These are phyloP conservation scores for Brachypalpus laphriformis DNA, from an alignment of 2,888 invertebrate species.

Conservation along the genomic window DNA sequence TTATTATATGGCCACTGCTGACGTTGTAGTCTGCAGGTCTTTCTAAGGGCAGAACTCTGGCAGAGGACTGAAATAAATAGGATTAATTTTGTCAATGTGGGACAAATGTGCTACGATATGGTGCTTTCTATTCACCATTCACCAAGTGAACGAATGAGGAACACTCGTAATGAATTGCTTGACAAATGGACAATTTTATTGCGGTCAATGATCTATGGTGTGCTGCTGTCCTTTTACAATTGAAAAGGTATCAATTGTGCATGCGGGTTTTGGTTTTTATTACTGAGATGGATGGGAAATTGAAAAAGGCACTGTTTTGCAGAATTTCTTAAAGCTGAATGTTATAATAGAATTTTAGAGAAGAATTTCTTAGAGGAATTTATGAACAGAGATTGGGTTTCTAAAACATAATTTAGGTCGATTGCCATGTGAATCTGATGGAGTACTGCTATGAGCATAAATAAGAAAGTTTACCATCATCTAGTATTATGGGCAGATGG, in stretches of 20 bases:
- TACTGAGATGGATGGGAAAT: neutral
- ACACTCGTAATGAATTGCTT: slow-evolving; percentile 45
- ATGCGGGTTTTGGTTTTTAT: neutral
- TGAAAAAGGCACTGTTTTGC: neutral
- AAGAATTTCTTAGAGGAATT: neutral
- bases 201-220: slow-evolving; percentile 52
- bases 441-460: too few species aligned
- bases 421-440: too few species aligned
- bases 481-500: too few species aligned
- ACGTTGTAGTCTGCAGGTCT: neutral
- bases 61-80: slow-evolving; percentile 26
- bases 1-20: slow-evolving; percentile 31
- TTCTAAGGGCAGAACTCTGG: neutral
- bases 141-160: slow-evolving; percentile 28
- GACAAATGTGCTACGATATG: slow-evolving; percentile 4
- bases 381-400: neutral
- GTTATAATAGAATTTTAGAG: neutral
- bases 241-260: slow-evolving; percentile 15
- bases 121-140: slow-evolving; percentile 13
- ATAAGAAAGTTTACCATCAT: neutral
- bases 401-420: too few species aligned
- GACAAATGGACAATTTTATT: slow-evolving; percentile 52
- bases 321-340: neutral
- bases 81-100: slow-evolving; percentile 48
- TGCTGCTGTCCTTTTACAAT: slow-evolving; percentile 14